Percentiles rank a stretch among this genome's conserved stretches.
Conservation (phyloP, 2,888 invertebrate genomes). For the Odiellus spinosus region DNA sequence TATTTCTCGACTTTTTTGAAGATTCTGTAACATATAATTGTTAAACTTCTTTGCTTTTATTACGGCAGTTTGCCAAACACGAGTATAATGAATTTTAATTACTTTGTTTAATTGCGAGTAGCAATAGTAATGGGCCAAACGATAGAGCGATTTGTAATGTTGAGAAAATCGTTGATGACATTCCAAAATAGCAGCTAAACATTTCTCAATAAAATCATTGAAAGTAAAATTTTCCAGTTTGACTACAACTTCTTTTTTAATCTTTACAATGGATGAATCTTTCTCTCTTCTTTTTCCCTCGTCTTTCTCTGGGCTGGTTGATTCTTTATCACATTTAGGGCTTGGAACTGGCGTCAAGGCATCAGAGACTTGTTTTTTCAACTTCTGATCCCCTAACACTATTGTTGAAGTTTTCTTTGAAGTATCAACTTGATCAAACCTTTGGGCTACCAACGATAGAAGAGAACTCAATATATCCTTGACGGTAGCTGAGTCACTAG, state of each 20-base stretch:
- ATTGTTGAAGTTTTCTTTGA: background rate
- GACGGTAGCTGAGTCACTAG: constrained; percentile 17
- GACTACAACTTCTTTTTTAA: background rate
- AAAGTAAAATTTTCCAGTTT: background rate
- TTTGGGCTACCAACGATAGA: constrained; percentile 2
- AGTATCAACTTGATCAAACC: background rate
- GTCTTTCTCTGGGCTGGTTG: too few relatives aligned
- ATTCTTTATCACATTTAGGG: too few relatives aligned
- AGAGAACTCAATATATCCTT: constrained; percentile 19
- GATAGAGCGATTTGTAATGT: constrained; percentile 82
- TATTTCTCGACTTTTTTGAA: constrained; percentile 28
- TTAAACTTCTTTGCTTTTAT: constrained; percentile 7
- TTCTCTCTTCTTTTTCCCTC: background rate
- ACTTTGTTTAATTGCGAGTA: constrained; percentile 4
- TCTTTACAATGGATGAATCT: background rate
- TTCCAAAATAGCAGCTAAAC: constrained; percentile 61
- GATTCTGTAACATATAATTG: constrained; percentile 23
- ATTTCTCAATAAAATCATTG: constrained; percentile 41
- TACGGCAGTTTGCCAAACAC: background rate
- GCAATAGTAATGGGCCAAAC: constrained; percentile 67
- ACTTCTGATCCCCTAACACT: constrained; percentile 12
- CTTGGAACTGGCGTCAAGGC: too few relatives aligned
- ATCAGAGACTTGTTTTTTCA: constrained; percentile 3
- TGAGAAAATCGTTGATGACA: constrained; percentile 72
- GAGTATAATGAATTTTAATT: too few relatives aligned